Conservation (phyloP, 2,888 invertebrate genomes). For the Anoplius nigerrimus region DNA sequence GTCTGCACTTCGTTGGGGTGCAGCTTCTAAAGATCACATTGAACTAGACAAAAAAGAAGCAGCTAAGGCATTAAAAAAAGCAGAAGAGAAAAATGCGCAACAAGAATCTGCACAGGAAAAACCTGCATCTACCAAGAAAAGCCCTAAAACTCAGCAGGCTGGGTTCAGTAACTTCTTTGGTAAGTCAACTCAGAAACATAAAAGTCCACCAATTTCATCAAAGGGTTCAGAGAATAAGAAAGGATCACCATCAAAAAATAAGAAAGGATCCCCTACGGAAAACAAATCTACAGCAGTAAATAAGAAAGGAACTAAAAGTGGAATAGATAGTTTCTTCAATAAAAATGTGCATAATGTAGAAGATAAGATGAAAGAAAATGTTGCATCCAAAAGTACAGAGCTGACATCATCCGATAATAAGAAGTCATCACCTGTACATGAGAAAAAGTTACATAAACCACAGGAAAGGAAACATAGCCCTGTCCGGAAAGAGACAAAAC, state of each 20-base stretch:
- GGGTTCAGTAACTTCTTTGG: slow-evolving; percentile 66
- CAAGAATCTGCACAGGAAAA: slow-evolving; percentile 39
- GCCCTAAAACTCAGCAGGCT: slow-evolving; percentile 18
- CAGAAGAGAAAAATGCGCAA: slow-evolving; percentile 14
- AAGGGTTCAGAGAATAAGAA: background rate
- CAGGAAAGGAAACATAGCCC: slow-evolving; percentile 4
- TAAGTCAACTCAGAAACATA: slow-evolving; percentile 50
- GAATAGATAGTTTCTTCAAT: slow-evolving; percentile 26
- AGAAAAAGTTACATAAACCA: background rate
- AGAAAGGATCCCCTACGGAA: slow-evolving; percentile 4
- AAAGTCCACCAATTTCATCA: slow-evolving; percentile 20
- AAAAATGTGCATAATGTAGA: slow-evolving; percentile 15
- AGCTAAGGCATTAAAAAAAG: slow-evolving; percentile 29
- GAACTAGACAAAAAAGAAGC: slow-evolving; percentile 20
- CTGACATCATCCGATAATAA: slow-evolving; percentile 22
- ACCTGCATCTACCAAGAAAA: slow-evolving; percentile 42
- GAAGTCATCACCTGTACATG: slow-evolving; percentile 3
- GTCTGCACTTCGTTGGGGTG: slow-evolving; percentile 55
- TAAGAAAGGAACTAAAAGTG: slow-evolving; percentile 22
- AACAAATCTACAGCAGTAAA: background rate
- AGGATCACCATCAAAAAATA: background rate
- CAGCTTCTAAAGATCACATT: slow-evolving; percentile 3
- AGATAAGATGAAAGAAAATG: background rate
- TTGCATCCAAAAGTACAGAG: slow-evolving; percentile 8
- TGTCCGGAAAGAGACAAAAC: slow-evolving; percentile 13